Evolutionary conservation across 2,113 vertebrate species (phyloP).

Genomic region (Sorex fumeus): DNA sequence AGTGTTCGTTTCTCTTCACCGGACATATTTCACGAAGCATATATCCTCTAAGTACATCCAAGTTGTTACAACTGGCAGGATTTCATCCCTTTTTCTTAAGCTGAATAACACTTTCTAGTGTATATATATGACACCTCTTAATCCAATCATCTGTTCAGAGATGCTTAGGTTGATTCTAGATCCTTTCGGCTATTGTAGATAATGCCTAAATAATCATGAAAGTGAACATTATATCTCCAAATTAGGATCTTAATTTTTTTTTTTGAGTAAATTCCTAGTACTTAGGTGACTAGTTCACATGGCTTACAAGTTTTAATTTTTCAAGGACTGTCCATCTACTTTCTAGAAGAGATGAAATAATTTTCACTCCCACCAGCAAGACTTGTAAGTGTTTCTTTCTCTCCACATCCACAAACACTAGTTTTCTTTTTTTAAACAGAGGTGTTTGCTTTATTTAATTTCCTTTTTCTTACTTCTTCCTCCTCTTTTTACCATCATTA

Average conservation of each 20-base stretch:
- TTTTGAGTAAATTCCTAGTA: not conserved
- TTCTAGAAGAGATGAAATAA: too few relatives aligned
- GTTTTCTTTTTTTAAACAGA: too few relatives aligned
- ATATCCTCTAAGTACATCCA: not conserved
- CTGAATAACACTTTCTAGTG: not conserved
- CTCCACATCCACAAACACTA: too few relatives aligned
- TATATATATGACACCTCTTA: not conserved
- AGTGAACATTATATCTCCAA: not conserved
- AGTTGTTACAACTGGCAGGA: not conserved
- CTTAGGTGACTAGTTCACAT: too few relatives aligned
- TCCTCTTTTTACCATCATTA: too few relatives aligned
- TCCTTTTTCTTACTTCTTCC: too few relatives aligned
- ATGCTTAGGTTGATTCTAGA: not conserved
- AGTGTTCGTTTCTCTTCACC: not conserved
- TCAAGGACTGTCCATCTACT: too few relatives aligned
- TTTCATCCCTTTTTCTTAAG: not conserved
- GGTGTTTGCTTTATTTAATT: too few relatives aligned
- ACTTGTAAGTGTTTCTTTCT: too few relatives aligned
- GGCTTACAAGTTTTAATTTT: too few relatives aligned
- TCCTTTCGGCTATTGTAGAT: not conserved
- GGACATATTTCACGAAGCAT: not conserved
- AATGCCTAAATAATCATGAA: not conserved
- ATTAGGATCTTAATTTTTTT: not conserved
- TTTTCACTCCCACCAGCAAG: too few relatives aligned
- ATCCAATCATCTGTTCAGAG: not conserved